Evolutionary conservation across 2,797 vertebrate genomes (phyloP).

Genomic region (Gambelia wislizenii): DNA sequence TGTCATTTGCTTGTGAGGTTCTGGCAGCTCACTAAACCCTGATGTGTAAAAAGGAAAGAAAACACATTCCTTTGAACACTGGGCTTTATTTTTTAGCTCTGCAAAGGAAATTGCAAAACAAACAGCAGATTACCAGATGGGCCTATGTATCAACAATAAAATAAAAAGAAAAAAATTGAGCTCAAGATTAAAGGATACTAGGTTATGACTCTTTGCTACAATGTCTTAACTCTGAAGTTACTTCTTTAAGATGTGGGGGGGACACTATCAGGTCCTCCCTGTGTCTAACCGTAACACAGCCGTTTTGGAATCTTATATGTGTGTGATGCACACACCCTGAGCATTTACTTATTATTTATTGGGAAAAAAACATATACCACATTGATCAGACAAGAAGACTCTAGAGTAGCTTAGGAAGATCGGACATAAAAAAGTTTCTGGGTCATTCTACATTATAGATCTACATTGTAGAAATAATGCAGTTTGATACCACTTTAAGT

Average conservation of each 20-base stretch:
- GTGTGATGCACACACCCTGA: neutral
- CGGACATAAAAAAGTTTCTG: neutral
- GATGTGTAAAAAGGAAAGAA: constrained; percentile 1
- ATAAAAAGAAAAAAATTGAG: neutral
- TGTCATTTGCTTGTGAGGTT: constrained; percentile 14
- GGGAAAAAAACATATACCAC: neutral
- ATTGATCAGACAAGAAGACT: neutral
- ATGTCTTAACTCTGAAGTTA: constrained; percentile 23
- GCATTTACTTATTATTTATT: neutral
- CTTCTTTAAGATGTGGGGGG: neutral
- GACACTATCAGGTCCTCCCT: neutral
- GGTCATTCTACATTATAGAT: too few relatives aligned
- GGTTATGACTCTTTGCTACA: constrained; percentile 20
- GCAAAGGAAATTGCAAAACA: constrained; percentile 51
- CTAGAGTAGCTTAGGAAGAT: neutral
- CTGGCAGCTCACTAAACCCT: constrained; percentile 24
- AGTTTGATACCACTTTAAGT: too few relatives aligned
- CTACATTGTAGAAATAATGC: too few relatives aligned
- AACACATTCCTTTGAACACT: constrained; percentile 14
- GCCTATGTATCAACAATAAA: constrained; percentile 44
- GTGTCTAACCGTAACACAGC: neutral
- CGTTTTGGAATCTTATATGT: neutral
- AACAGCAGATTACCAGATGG: constrained; percentile 45
- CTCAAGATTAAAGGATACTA: constrained; percentile 8
- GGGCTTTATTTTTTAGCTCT: constrained; percentile 22